phyloP scores from a whole-genome alignment of 2,888 invertebrate genomes.

The Cosmopolites sordidus region DNA sequence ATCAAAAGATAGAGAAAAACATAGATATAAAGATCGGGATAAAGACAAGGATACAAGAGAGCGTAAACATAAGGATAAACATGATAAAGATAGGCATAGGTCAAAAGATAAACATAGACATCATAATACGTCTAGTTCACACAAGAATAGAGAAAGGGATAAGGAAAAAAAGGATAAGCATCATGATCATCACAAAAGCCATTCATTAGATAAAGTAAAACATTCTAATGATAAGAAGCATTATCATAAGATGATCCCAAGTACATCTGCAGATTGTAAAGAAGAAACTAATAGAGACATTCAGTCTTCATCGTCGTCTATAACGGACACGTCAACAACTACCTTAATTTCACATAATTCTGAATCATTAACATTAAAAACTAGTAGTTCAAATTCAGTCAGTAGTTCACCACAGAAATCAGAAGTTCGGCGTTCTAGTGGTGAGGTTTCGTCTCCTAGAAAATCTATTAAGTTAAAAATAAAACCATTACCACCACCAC shows the following conservation, averaged over 20 bases:
- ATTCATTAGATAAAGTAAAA: constrained; percentile 12
- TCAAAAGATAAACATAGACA: constrained; percentile 30
- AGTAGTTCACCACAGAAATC: constrained; percentile 20
- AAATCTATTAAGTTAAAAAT: constrained; percentile 38
- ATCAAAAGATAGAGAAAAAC: constrained; percentile 20
- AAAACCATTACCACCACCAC: constrained; percentile 35
- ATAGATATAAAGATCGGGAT: constrained; percentile 32
- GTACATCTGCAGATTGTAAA: constrained; percentile 8
- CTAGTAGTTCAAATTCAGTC: constrained; percentile 17
- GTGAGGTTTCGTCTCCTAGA: constrained; percentile 23
- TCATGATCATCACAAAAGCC: constrained; percentile 8
- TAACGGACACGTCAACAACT: constrained; percentile 14
- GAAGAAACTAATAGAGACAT: constrained; percentile 9
- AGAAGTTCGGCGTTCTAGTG: constrained; percentile 28
- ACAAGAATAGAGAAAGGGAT: constrained; percentile 24
- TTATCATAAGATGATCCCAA: constrained; percentile 4
- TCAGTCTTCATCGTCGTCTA: constrained; percentile 10
- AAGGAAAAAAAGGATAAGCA: constrained; percentile 16
- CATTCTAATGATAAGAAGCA: constrained; percentile 18
- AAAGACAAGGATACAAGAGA: constrained; percentile 33
- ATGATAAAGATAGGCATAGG: constrained; percentile 32
- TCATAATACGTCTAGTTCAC: constrained; percentile 24
- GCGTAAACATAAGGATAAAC: constrained; percentile 30
- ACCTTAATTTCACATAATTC: constrained; percentile 10
- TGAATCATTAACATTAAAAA: constrained; percentile 17